A percentile compares a stretch with the other conserved stretches of the same genome.
These are phyloP conservation scores for Brachionus manjavacas DNA, from an alignment of 1,140 invertebrate genomes.

Conservation along the genomic window DNA sequence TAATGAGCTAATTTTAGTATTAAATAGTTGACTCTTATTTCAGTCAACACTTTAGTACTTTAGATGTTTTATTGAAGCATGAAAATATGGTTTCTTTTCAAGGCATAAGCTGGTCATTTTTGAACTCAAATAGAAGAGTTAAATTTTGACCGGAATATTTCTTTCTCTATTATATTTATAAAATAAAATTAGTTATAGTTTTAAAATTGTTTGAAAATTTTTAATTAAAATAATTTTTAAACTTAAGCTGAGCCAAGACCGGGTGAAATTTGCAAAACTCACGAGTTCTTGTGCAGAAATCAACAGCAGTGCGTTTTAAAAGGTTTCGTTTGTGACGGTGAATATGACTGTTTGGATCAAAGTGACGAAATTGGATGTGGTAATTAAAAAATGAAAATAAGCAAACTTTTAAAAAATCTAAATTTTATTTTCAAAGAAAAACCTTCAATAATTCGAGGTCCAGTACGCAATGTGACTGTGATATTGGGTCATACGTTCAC, in stretches of 20 bases:
- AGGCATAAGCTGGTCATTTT: neutral
- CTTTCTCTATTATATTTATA: neutral
- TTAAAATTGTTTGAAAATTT: neutral
- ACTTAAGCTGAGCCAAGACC: slow-evolving; percentile 21
- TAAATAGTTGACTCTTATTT: neutral
- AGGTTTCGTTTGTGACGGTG: slow-evolving; percentile 84
- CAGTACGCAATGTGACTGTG: slow-evolving; percentile 65
- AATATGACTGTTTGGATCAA: slow-evolving; percentile 77
- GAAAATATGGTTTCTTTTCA: neutral
- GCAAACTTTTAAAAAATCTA: slow-evolving; percentile 66
- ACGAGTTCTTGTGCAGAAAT: slow-evolving; percentile 75
- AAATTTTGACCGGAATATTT: neutral
- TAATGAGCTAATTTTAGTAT: neutral
- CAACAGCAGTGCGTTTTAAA: slow-evolving; percentile 82
- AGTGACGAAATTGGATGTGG: slow-evolving; percentile 87
- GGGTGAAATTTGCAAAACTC: slow-evolving; percentile 69
- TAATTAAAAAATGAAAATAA: neutral
- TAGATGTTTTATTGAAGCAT: neutral
- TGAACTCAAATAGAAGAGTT: neutral
- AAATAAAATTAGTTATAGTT: too few relatives aligned
- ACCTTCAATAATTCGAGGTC: slow-evolving; percentile 67
- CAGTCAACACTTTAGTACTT: neutral
- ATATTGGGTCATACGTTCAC: slow-evolving; percentile 68
- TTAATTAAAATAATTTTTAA: neutral
- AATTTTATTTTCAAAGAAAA: slow-evolving; percentile 68